Base-by-base conservation (phyloP, 2,113 vertebrate species). In the Tenebrosternarchus preto region DNA sequence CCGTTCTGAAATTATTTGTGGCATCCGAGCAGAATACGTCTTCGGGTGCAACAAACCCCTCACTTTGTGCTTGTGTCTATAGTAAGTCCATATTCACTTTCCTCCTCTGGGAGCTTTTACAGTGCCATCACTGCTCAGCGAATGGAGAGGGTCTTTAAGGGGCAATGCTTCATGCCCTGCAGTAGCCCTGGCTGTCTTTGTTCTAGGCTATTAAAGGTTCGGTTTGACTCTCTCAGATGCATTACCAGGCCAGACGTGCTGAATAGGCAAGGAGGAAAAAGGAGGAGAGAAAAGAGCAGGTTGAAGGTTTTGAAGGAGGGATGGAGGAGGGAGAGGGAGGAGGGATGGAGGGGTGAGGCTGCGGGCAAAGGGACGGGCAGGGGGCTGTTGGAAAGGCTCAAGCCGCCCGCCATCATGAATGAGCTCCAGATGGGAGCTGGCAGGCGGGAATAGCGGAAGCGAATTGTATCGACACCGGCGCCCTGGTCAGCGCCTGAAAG, bases 381-480 rank as follows among this genome's bases (percentile, higher is more conserved):
- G 89, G 82, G 93, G 86, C 89, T 55, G 84, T 90, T 89, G 84
- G 86, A 90, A 92, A 88, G n/a, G 87, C 92, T 89, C 91, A 88
- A 89, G 88, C 89, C 91, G 87, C 88, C n/a, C 29, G 87, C 88
- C 89, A 94, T 88, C 93, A 93, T 89, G 91, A 92, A 94, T 90
- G 93, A 87, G 88, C 89, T 94, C 90, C 90, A 94, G 91, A 95
- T 93, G 88, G 92, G 87, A 95, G 85, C 84, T 94, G 93, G 93
- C 92, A 95, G 92, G 92, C 88, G 92, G 89, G 88, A 92, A 92
- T 93, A 90, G 91, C 89, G 85, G 90, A 94, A 92, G 87, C 89
- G 91, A 95, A 95, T 95, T 91, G 88, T 93, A 94, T 93, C 86
- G 94, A 93, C 94, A 94, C 90, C 43, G 85, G 88, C 80, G 81